Percentiles rank a stretch among this genome's conserved stretches.
phyloP scores from a whole-genome alignment of 2,113 vertebrate species.

The Verasper variegatus region DNA sequence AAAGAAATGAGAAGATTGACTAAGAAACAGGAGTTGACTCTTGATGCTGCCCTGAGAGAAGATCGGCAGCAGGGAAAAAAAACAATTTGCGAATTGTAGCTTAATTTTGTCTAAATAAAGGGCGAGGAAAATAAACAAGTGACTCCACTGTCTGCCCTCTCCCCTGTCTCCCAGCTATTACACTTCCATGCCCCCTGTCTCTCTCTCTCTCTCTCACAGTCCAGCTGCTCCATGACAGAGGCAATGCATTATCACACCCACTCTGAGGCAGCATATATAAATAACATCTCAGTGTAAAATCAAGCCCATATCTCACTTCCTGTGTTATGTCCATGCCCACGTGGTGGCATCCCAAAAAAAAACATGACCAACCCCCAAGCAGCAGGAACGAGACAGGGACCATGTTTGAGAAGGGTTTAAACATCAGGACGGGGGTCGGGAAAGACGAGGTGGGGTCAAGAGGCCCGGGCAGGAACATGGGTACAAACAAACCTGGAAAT shows the following conservation, averaged over 20 bases:
- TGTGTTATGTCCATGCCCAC: neutral
- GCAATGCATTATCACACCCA: slow-evolving; percentile 40
- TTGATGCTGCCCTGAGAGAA: neutral
- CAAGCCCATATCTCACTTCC: slow-evolving; percentile 32
- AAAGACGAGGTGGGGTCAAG: slow-evolving; percentile 1
- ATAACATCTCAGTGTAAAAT: slow-evolving; percentile 58
- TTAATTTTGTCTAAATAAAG: slow-evolving; percentile 12
- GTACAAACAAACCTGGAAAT: slow-evolving; percentile 9
- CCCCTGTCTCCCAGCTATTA: neutral
- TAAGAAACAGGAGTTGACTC: neutral
- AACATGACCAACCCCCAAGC: neutral
- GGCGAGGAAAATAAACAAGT: slow-evolving; percentile 15
- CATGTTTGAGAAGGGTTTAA: neutral
- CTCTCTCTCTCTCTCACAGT: slow-evolving; percentile 22
- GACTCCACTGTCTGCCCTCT: slow-evolving; percentile 5
- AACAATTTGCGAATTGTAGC: neutral
- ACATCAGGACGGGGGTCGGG: neutral
- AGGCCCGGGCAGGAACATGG: neutral
- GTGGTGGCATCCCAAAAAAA: neutral
- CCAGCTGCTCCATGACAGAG: slow-evolving; percentile 49
- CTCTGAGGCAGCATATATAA: slow-evolving; percentile 49
- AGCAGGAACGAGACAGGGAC: neutral
- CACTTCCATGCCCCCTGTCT: neutral
- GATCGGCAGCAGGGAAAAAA: neutral
- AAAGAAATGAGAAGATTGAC: neutral